These are phyloP conservation scores for Arothron firmamentum DNA, from an alignment of 2,113 vertebrate species.

Conservation along the genomic window DNA sequence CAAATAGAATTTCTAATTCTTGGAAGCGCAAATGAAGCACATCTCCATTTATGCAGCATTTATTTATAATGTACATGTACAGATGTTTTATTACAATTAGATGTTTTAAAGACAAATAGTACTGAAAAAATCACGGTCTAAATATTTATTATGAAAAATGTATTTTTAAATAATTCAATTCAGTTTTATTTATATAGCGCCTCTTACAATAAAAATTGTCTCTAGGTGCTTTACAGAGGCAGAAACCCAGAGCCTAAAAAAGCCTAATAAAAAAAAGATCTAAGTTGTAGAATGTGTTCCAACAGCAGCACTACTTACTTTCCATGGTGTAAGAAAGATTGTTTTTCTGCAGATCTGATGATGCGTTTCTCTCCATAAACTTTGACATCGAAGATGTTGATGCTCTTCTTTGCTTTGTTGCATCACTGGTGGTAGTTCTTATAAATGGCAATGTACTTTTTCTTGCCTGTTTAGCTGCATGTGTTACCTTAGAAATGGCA, in stretches of 20 bases:
- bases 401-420: conserved; percentile 5
- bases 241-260: no score
- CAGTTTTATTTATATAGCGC: no score
- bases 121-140: no score
- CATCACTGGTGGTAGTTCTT: not conserved
- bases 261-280: not conserved
- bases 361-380: conserved; percentile 1
- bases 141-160: no score
- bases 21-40: no score
- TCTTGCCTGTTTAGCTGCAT: conserved; percentile 13
- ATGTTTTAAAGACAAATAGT: not conserved
- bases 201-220: no score
- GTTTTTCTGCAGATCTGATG: conserved; percentile 13
- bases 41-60: no score
- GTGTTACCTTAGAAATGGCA: not conserved
- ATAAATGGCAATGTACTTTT: conserved; percentile 35
- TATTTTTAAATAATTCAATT: no score
- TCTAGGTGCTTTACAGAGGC: no score
- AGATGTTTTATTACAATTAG: no score
- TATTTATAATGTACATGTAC: no score
- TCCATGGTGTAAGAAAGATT: conserved; percentile 18
- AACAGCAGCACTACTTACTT: conserved; percentile 53
- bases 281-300: not conserved
- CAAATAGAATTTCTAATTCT: no score
- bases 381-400: conserved; percentile 6